Conservation (phyloP, 2,797 vertebrate species). For the Poliocrania exsul region DNA sequence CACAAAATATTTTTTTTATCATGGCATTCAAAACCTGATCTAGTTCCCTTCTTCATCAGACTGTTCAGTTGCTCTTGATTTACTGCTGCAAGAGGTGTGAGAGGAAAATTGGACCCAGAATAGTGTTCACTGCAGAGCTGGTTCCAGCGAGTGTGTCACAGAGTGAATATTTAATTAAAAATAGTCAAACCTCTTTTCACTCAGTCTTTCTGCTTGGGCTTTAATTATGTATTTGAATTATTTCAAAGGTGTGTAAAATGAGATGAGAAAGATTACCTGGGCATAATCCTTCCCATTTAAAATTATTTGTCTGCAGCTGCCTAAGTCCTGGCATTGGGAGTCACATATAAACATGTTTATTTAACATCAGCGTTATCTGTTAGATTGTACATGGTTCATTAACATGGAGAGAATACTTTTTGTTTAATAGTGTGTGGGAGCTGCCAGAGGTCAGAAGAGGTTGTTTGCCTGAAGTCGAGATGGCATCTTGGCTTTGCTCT, state of each 20-base stretch:
- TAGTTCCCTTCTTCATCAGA: background rate
- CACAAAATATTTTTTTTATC: background rate
- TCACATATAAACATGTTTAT: slow-evolving; percentile 45
- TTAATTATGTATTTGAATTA: background rate
- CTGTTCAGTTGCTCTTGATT: background rate
- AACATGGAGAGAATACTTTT: slow-evolving; percentile 60
- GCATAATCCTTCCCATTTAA: slow-evolving; percentile 32
- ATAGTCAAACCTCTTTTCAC: background rate
- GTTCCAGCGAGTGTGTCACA: background rate
- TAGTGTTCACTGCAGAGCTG: background rate
- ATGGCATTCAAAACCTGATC: accelerated
- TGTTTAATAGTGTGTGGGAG: slow-evolving; percentile 51
- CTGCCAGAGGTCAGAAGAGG: slow-evolving; percentile 44
- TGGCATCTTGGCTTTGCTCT: slow-evolving; percentile 61
- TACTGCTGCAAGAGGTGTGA: background rate
- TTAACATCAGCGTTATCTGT: slow-evolving; percentile 49
- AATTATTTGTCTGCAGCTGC: slow-evolving; percentile 30
- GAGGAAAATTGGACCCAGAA: background rate
- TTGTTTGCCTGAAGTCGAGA: slow-evolving; percentile 54
- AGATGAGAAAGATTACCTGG: background rate
- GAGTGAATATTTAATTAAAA: background rate
- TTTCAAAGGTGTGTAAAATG: slow-evolving; percentile 2
- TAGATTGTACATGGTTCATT: slow-evolving; percentile 56
- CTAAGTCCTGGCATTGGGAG: slow-evolving; percentile 8
- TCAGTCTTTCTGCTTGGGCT: background rate